phyloP scores from a whole-genome alignment of 2,113 vertebrate genomes.

The Monarcha castaneiventris region DNA sequence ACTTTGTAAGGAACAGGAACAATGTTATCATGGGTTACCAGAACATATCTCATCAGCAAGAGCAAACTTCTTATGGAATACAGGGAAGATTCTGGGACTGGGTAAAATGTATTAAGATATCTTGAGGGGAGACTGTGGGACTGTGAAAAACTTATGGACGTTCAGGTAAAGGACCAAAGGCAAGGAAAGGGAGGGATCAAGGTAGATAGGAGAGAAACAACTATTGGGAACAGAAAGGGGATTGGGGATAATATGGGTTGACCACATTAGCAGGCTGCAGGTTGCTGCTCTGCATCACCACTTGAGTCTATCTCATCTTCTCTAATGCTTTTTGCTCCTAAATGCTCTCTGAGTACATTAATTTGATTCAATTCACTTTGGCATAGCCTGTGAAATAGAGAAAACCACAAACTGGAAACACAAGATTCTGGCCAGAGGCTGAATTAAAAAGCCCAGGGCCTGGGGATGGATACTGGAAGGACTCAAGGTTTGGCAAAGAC shows the following conservation, averaged over 20 bases:
- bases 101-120: background rate
- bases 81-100: background rate
- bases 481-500: background rate
- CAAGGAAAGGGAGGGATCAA: background rate
- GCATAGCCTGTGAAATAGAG: background rate
- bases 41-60: background rate
- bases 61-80: background rate
- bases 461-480: background rate
- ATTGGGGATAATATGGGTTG: accelerated
- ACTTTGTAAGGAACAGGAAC: background rate
- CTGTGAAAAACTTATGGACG: background rate
- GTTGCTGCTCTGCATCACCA: background rate
- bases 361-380: background rate
- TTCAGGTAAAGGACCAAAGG: background rate
- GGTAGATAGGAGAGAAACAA: background rate
- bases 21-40: background rate
- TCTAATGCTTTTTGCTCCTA: background rate
- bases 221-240: background rate
- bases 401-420: background rate
- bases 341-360: background rate
- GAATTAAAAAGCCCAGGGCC: background rate
- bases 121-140: background rate
- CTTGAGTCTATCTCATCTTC: background rate
- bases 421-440: background rate
- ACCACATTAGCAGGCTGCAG: background rate